These are phyloP conservation scores for Cryptoblepharus egeriae DNA, from an alignment of 2,797 vertebrate species.

Conservation along the genomic window DNA sequence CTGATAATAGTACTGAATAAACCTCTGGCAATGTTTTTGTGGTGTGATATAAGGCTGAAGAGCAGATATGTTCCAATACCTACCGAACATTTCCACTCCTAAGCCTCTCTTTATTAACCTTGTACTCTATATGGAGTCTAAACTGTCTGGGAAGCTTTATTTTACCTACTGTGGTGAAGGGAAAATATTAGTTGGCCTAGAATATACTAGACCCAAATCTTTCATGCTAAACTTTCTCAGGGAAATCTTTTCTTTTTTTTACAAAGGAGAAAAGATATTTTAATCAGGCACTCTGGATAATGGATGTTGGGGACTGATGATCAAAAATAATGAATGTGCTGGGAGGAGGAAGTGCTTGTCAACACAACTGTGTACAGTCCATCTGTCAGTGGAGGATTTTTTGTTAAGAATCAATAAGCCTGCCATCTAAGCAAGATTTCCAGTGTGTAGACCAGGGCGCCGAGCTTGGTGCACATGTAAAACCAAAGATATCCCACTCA, in stretches of 20 bases:
- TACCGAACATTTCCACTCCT: neutral
- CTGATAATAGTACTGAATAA: conserved; percentile 9
- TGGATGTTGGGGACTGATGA: conserved; percentile 18
- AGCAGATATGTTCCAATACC: conserved; percentile 26
- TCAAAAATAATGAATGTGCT: conserved; percentile 12
- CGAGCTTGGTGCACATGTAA: neutral
- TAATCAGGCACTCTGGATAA: conserved; percentile 8
- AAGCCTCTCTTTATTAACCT: conserved; percentile 23
- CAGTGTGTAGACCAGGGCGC: neutral
- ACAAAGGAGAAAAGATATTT: conserved; percentile 18
- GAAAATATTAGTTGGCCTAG: neutral
- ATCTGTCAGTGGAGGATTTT: neutral
- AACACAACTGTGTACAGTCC: conserved; percentile 5
- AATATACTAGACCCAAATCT: neutral
- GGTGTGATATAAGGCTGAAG: conserved; percentile 16
- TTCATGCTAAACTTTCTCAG: neutral
- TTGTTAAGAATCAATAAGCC: neutral
- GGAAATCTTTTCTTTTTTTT: conserved; percentile 1
- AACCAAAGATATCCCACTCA: neutral
- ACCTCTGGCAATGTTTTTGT: neutral
- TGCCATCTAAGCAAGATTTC: neutral
- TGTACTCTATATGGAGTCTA: neutral
- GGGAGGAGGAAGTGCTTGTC: conserved; percentile 23
- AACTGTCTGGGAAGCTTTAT: neutral
- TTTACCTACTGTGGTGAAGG: neutral